Evolutionary conservation across 2,113 vertebrate species (phyloP).

Genomic region (Cyanistes caeruleus): DNA sequence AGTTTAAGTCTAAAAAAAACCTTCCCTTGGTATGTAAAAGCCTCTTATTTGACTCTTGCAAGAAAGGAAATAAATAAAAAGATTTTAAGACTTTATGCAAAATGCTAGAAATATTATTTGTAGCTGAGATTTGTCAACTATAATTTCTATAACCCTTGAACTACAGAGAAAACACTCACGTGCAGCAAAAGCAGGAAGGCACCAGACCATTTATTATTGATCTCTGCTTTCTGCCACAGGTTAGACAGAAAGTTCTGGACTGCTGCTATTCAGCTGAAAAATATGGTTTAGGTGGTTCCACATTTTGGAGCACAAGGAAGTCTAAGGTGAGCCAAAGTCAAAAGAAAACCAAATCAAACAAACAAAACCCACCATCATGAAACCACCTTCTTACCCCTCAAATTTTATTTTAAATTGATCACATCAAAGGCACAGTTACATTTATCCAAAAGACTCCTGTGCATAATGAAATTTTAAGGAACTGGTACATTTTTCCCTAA

Average conservation of each 20-base stretch:
- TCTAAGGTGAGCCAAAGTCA: not conserved
- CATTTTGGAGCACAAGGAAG: not conserved
- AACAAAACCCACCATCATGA: not conserved
- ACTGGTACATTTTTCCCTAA: not conserved
- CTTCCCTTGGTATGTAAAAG: slow-evolving; percentile 13
- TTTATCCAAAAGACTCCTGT: not conserved
- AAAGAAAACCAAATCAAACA: not conserved
- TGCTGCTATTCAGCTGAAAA: not conserved
- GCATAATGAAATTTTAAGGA: not conserved
- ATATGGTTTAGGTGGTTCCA: not conserved
- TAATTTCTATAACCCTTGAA: slow-evolving; percentile 57
- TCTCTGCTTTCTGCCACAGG: not conserved
- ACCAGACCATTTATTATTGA: not conserved
- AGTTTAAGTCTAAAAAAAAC: slow-evolving; percentile 71
- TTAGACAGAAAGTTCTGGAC: not conserved
- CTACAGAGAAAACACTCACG: slow-evolving; percentile 11
- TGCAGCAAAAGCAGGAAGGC: slow-evolving; percentile 17
- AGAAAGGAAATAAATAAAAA: slow-evolving; percentile 60
- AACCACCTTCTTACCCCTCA: not conserved
- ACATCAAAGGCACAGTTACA: not conserved
- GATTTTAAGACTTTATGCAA: slow-evolving; percentile 58
- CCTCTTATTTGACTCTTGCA: slow-evolving; percentile 46
- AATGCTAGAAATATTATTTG: slow-evolving; percentile 37
- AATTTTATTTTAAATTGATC: not conserved
- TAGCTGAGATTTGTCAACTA: slow-evolving; percentile 53